These are phyloP conservation scores for Platycheirus albimanus DNA, from an alignment of 2,888 invertebrate species.

Conservation along the genomic window DNA sequence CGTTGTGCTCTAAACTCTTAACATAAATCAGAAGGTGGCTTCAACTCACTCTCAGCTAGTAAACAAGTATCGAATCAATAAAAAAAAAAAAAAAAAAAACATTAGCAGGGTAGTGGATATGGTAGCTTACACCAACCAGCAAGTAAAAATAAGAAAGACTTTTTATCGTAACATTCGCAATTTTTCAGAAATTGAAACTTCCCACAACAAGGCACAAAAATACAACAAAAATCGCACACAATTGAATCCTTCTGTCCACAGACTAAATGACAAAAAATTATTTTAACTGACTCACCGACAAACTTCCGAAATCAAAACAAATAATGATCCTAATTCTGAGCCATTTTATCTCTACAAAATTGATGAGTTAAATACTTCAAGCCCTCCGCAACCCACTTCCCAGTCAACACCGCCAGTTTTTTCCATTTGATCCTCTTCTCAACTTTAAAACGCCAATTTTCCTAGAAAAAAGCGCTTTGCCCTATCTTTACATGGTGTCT, in stretches of 20 bases:
- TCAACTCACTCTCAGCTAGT: background rate
- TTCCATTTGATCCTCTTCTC: slow-evolving; percentile 1
- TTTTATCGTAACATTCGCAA: slow-evolving; percentile 19
- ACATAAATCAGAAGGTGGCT: slow-evolving; percentile 10
- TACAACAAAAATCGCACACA: background rate
- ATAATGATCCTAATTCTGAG: slow-evolving; percentile 40
- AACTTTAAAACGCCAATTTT: slow-evolving; percentile 1
- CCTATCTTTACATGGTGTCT: background rate
- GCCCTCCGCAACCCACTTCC: background rate
- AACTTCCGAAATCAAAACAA: slow-evolving; percentile 21
- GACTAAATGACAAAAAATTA: slow-evolving; percentile 1
- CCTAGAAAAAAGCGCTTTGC: background rate
- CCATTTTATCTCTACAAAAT: slow-evolving; percentile 23
- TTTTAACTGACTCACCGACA: slow-evolving; percentile 1
- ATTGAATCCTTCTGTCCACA: slow-evolving; percentile 9
- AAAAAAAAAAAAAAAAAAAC: no score
- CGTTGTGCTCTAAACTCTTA: background rate
- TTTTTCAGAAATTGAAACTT: slow-evolving; percentile 33
- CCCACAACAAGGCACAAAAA: background rate
- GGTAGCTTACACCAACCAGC: background rate
- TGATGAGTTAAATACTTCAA: slow-evolving; percentile 10
- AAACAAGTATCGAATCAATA: background rate
- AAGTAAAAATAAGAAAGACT: background rate
- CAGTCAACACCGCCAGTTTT: background rate
- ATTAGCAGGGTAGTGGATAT: background rate